phyloP scores from a whole-genome alignment of 2,113 vertebrate species.

The Takifugu bimaculatus region DNA sequence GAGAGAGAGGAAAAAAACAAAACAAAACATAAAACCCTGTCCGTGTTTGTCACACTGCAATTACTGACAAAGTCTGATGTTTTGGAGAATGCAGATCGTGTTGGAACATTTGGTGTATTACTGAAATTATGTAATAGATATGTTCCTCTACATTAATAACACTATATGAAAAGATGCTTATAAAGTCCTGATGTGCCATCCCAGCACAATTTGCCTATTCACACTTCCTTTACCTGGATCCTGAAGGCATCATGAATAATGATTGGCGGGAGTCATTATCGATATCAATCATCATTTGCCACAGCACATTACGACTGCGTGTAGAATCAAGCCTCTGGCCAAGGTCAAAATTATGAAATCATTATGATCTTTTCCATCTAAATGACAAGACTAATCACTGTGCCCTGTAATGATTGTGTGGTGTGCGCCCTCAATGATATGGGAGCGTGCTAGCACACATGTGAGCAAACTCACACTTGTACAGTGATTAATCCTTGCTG shows the following conservation, averaged over 20 bases:
- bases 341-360: slow-evolving; percentile 70
- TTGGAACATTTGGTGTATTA: no score
- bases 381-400: slow-evolving; percentile 63
- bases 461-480: slow-evolving; percentile 42
- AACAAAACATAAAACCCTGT: slow-evolving; percentile 3
- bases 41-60: slow-evolving; percentile 11
- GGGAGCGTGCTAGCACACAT: not conserved
- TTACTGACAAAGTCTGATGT: slow-evolving; percentile 5
- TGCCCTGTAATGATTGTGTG: slow-evolving; percentile 15
- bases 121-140: no score
- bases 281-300: slow-evolving; percentile 68
- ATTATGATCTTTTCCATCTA: slow-evolving; percentile 52
- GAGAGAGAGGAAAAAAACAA: no score
- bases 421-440: slow-evolving; percentile 17
- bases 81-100: not conserved
- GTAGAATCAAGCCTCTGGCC: slow-evolving; percentile 61
- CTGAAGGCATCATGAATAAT: slow-evolving; percentile 31
- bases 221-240: slow-evolving; percentile 41
- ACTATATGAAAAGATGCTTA: no score
- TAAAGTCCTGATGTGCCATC: not conserved
- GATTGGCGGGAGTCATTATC: slow-evolving; percentile 65
- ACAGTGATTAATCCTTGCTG: slow-evolving; percentile 59
- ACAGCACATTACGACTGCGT: slow-evolving; percentile 57
- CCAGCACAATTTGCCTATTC: slow-evolving; percentile 9
- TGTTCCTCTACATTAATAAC: no score